A percentile compares a stretch with the other conserved stretches of the same genome.
Conservation (phyloP, 2,888 invertebrate species). For the Cephus rjabovi region DNA sequence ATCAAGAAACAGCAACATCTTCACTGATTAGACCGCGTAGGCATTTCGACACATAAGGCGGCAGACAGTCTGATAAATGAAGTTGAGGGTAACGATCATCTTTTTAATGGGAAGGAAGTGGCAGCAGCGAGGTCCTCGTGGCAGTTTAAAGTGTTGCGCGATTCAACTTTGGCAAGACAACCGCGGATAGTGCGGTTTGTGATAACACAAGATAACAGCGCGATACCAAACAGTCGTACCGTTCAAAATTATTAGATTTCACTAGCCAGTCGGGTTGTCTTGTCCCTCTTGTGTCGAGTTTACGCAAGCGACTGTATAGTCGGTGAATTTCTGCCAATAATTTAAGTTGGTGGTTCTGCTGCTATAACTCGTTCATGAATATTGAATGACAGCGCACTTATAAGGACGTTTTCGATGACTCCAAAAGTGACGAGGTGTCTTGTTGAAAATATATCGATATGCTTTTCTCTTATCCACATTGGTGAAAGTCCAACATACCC, state of each 20-base stretch:
- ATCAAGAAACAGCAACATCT: not conserved
- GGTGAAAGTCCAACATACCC: not conserved
- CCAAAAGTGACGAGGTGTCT: not conserved
- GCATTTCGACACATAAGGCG: not conserved
- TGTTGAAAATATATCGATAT: not conserved
- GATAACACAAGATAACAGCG: not conserved
- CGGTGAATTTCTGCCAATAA: not conserved
- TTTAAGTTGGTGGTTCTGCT: not conserved
- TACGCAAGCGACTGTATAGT: not conserved
- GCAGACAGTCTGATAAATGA: not conserved
- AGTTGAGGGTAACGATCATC: not conserved
- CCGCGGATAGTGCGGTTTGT: not conserved
- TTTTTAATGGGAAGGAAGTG: not conserved
- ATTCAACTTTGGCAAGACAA: not conserved
- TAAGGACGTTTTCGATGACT: not conserved
- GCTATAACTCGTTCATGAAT: not conserved
- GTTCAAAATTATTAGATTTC: not conserved
- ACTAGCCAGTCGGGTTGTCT: not conserved
- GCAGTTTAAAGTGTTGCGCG: not conserved
- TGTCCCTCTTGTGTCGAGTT: not conserved
- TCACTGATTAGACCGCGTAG: not conserved
- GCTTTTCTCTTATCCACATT: not conserved
- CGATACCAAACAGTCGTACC: not conserved
- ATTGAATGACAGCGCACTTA: not conserved
- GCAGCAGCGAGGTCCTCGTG: not conserved